phyloP scores from a whole-genome alignment of 1,140 invertebrate genomes.

The Drosophila nigrodunni region DNA sequence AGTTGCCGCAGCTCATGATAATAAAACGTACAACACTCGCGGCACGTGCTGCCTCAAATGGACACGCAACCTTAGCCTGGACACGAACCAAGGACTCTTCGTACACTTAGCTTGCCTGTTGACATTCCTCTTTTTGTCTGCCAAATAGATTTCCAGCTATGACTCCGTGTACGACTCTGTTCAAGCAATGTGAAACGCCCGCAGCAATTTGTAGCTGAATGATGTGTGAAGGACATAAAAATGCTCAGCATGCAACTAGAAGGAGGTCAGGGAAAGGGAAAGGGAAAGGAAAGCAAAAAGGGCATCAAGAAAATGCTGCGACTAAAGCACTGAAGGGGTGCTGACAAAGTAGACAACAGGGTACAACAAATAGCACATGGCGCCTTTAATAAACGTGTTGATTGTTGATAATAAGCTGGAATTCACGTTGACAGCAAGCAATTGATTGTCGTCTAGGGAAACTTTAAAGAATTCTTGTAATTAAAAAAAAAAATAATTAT shows the following conservation, averaged over 20 bases:
- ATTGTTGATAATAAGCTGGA: slow-evolving; percentile 56
- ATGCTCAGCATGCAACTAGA: slow-evolving; percentile 45
- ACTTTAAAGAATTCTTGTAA: slow-evolving; percentile 11
- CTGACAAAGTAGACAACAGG: slow-evolving; percentile 64
- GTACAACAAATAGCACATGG: slow-evolving; percentile 44
- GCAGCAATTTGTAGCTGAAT: slow-evolving; percentile 81
- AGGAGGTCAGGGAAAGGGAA: background rate
- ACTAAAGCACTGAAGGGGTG: background rate
- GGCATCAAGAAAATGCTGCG: background rate
- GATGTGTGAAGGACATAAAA: slow-evolving; percentile 81
- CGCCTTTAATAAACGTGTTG: slow-evolving; percentile 62
- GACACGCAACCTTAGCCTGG: slow-evolving; percentile 77
- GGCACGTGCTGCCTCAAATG: slow-evolving; percentile 75
- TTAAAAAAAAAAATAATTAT: background rate
- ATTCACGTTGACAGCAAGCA: slow-evolving; percentile 43
- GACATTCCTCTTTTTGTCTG: slow-evolving; percentile 67
- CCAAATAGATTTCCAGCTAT: slow-evolving; percentile 73
- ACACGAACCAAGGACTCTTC: slow-evolving; percentile 62
- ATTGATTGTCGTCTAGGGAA: slow-evolving; percentile 19
- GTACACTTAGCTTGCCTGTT: slow-evolving; percentile 59
- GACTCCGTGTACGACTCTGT: slow-evolving; percentile 52
- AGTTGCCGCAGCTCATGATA: slow-evolving; percentile 77
- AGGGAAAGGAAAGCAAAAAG: background rate
- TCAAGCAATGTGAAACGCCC: slow-evolving; percentile 47
- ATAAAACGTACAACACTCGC: slow-evolving; percentile 71